phyloP scores from a whole-genome alignment of 2,113 vertebrate species.

The Prochilodus magdalenae region DNA sequence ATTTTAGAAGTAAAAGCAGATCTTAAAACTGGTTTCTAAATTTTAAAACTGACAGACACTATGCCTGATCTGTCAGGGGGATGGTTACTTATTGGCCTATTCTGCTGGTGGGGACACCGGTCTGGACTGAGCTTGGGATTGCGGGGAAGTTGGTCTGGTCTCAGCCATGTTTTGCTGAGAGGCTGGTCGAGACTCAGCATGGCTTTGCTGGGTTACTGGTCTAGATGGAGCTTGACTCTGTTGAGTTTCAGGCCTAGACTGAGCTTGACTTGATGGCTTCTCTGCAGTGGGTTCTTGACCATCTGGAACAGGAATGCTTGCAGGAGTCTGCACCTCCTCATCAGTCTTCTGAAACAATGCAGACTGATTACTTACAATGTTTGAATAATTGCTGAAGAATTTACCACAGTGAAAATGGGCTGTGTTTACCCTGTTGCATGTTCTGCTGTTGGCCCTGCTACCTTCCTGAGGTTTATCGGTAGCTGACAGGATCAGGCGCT shows the following conservation, averaged over 20 bases:
- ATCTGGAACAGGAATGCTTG: neutral
- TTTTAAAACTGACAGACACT: neutral
- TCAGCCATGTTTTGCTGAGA: neutral
- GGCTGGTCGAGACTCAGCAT: neutral
- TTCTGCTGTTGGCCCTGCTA: conserved; percentile 16
- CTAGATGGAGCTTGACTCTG: conserved; percentile 31
- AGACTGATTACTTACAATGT: neutral
- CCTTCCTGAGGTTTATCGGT: conserved; percentile 8
- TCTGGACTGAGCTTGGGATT: conserved; percentile 19
- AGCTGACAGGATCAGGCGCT: conserved; percentile 17
- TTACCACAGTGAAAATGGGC: neutral
- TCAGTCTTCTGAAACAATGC: conserved; percentile 19
- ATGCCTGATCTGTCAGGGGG: neutral
- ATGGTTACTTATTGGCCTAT: neutral
- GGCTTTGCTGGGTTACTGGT: conserved; percentile 29
- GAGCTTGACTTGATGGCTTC: conserved; percentile 15
- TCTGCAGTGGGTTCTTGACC: neutral
- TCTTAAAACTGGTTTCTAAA: neutral
- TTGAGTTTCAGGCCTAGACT: conserved; percentile 28
- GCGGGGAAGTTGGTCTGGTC: conserved; percentile 1
- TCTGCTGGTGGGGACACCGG: conserved; percentile 22
- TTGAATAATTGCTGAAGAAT: neutral
- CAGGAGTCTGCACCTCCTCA: neutral
- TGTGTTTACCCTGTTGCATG: conserved; percentile 17
- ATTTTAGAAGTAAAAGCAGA: neutral